These are phyloP conservation scores for Alfaro cultratus DNA, from an alignment of 2,797 vertebrate species.

Conservation along the genomic window DNA sequence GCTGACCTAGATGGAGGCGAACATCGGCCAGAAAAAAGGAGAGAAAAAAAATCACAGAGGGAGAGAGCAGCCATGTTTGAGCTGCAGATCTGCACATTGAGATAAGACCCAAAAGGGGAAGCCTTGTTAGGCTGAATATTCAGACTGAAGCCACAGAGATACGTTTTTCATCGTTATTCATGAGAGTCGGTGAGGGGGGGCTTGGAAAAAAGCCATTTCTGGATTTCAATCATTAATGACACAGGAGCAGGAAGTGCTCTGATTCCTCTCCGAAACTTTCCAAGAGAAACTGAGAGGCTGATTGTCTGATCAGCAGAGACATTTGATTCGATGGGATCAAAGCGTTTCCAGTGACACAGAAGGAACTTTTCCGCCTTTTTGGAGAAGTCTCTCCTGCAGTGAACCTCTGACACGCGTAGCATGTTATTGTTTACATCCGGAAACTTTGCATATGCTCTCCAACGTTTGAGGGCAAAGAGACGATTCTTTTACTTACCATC, in stretches of 20 bases:
- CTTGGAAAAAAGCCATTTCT: not conserved
- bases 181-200: slow-evolving; percentile 5
- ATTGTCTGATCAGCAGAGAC: slow-evolving; percentile 19
- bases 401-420: no score
- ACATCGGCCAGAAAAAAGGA: slow-evolving; percentile 43
- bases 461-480: no score
- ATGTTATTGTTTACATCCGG: no score
- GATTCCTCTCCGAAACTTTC: slow-evolving; percentile 23
- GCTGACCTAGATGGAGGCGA: slow-evolving; percentile 62
- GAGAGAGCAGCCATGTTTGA: slow-evolving; percentile 28
- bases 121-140: slow-evolving; percentile 36
- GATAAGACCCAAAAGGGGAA: slow-evolving; percentile 31
- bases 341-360: slow-evolving; percentile 9
- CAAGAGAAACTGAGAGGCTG: slow-evolving; percentile 6
- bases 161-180: slow-evolving; percentile 46
- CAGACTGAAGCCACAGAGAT: slow-evolving; percentile 37
- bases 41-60: slow-evolving; percentile 24
- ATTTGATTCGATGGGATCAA: slow-evolving; percentile 22
- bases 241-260: slow-evolving; percentile 30
- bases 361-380: slow-evolving; percentile 16
- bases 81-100: slow-evolving; percentile 30
- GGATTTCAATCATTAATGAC: slow-evolving; percentile 38
- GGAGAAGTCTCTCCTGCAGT: not conserved
- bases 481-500: no score
- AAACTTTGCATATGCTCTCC: no score